Percentiles rank a stretch among this genome's conserved stretches.
These are phyloP conservation scores for Brachionus koreanus DNA, from an alignment of 1,140 invertebrate genomes.

Conservation along the genomic window DNA sequence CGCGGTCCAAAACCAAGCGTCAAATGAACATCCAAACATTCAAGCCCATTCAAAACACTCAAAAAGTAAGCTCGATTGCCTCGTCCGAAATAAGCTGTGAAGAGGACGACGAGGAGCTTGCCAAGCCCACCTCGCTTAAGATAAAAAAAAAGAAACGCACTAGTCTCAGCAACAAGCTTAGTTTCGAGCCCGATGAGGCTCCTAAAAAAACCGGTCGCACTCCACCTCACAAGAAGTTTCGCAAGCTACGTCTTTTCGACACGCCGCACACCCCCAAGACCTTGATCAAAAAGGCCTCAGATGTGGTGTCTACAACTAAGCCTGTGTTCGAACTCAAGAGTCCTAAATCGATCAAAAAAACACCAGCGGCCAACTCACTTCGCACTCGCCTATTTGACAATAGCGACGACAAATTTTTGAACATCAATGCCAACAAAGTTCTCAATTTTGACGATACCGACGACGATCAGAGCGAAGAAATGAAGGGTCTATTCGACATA, in stretches of 20 bases:
- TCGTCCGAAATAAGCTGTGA: neutral
- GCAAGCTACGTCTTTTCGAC: conserved; percentile 74
- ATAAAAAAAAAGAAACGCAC: neutral
- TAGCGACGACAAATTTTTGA: conserved; percentile 51
- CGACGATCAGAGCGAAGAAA: conserved; percentile 32
- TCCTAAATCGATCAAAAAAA: neutral
- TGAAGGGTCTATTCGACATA: neutral
- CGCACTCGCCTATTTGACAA: conserved; percentile 62
- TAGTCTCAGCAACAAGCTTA: neutral
- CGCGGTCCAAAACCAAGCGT: conserved; percentile 4
- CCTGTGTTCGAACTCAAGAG: neutral
- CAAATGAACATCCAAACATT: neutral
- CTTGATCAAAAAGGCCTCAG: conserved; percentile 68
- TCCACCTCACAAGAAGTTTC: conserved; percentile 75
- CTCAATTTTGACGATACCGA: conserved; percentile 44
- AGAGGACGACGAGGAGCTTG: neutral
- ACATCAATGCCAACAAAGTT: conserved; percentile 50
- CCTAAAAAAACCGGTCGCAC: conserved; percentile 44
- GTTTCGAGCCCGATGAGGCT: neutral
- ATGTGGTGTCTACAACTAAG: neutral
- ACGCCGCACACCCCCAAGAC: conserved; percentile 79
- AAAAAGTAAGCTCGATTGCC: neutral
- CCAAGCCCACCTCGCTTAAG: neutral
- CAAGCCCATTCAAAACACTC: neutral
- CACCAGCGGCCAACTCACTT: conserved; percentile 48